Evolutionary conservation across 1,140 invertebrate species (phyloP).

Genomic region (Nixonia krombeini): DNA sequence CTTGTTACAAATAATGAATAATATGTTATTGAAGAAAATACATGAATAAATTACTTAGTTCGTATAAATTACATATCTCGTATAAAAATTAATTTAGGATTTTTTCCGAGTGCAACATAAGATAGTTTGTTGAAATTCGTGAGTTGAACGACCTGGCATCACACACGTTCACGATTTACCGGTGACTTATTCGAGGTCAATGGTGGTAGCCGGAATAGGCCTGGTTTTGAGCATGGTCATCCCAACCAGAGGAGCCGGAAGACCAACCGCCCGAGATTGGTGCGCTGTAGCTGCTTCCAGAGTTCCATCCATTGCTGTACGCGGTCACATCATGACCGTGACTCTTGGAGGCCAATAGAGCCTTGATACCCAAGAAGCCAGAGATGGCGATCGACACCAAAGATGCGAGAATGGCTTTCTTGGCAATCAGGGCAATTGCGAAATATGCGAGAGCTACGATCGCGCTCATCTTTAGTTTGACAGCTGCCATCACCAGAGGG

Average conservation of each 20-base stretch:
- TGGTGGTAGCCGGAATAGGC: slow-evolving; percentile 60
- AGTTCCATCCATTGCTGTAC: slow-evolving; percentile 62
- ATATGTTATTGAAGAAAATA: no score
- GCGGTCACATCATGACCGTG: slow-evolving; percentile 55
- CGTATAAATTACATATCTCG: no score
- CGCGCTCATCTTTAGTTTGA: slow-evolving; percentile 75
- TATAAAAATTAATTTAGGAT: no score
- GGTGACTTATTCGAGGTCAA: slow-evolving; percentile 7
- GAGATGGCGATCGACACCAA: slow-evolving; percentile 77
- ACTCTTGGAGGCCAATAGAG: slow-evolving; percentile 67
- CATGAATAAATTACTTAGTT: no score
- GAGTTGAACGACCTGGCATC: no score
- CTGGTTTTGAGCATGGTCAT: slow-evolving; percentile 57
- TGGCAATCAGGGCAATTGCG: slow-evolving; percentile 75
- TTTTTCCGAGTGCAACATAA: no score
- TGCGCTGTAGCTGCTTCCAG: slow-evolving; percentile 52
- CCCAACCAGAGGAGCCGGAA: slow-evolving; percentile 50
- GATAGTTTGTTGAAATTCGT: no score
- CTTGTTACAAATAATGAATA: no score
- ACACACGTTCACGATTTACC: background rate
- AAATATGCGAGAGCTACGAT: slow-evolving; percentile 74
- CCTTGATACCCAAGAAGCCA: slow-evolving; percentile 73
- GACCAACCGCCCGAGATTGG: slow-evolving; percentile 59
- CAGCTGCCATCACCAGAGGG: slow-evolving; percentile 73
- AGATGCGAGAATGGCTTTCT: slow-evolving; percentile 77